phyloP scores from a whole-genome alignment of 2,888 invertebrate species.

The Callimorpha dominula region DNA sequence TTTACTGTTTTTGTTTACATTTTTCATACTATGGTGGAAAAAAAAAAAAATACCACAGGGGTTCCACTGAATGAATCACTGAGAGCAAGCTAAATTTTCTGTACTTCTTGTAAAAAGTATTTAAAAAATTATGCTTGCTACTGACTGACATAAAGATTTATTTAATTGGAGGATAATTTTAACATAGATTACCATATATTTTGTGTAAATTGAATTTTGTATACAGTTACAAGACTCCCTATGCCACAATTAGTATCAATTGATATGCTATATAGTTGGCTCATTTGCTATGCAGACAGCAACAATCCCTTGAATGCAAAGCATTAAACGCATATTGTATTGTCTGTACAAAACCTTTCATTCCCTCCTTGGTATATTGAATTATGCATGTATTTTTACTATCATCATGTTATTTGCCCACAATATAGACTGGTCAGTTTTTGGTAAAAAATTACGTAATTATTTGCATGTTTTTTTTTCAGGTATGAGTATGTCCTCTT shows the following conservation, averaged over 20 bases:
- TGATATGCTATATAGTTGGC: constrained; percentile 19
- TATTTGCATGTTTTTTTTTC: background rate
- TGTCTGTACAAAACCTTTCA: constrained; percentile 9
- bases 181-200: background rate
- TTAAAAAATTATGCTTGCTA: background rate
- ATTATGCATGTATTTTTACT: background rate
- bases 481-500: no score
- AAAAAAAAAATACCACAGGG: no score
- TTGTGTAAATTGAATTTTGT: background rate
- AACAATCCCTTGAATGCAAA: constrained; percentile 37
- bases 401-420: background rate
- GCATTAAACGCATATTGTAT: constrained; percentile 29
- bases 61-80: no score
- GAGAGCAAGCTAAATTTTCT: background rate
- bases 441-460: background rate
- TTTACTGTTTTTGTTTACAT: no score
- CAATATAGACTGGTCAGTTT: background rate
- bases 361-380: background rate
- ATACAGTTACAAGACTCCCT: constrained; percentile 1
- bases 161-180: background rate
- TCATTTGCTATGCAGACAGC: constrained; percentile 38
- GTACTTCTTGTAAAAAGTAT: background rate
- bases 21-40: no score
- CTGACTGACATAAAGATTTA: background rate
- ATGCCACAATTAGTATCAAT: constrained; percentile 12